These are phyloP conservation scores for Ennomos fuscantarius DNA, from an alignment of 2,888 invertebrate species.

Conservation along the genomic window DNA sequence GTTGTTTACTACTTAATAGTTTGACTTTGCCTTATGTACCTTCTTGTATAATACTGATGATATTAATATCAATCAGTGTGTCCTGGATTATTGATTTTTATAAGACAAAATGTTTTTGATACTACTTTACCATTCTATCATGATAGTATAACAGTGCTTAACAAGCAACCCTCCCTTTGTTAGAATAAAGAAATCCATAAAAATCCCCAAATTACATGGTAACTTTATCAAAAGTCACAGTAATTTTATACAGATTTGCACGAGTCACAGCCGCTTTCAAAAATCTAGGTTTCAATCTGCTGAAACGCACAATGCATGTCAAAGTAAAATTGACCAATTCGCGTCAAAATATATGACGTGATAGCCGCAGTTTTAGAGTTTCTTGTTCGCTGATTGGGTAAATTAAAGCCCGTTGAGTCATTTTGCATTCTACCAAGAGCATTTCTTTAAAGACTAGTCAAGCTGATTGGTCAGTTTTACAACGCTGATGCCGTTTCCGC, in stretches of 20 bases:
- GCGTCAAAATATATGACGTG: slow-evolving; percentile 3
- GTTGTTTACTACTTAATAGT: too few relatives aligned
- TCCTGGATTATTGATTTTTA: too few relatives aligned
- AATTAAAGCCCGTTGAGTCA: neutral
- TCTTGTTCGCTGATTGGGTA: neutral
- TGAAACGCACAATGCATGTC: neutral
- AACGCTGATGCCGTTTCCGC: neutral
- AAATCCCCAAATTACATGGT: slow-evolving; percentile 10
- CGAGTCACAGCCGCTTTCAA: slow-evolving; percentile 33
- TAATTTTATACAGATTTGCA: slow-evolving; percentile 31
- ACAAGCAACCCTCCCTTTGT: slow-evolving; percentile 16
- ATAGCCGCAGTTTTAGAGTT: neutral
- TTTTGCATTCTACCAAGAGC: too few relatives aligned
- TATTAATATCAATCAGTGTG: too few relatives aligned
- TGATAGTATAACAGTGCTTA: slow-evolving; percentile 17
- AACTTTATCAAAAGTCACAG: slow-evolving; percentile 15
- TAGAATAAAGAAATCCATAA: neutral
- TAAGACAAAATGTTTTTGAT: too few relatives aligned
- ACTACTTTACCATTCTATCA: neutral
- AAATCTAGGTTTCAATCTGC: slow-evolving; percentile 4
- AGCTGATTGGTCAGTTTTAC: slow-evolving; percentile 18
- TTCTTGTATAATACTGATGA: too few relatives aligned
- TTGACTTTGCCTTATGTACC: too few relatives aligned
- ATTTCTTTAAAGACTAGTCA: too few relatives aligned
- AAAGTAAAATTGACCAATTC: slow-evolving; percentile 18